Evolutionary conservation across 2,797 vertebrate species (phyloP), one percentile per base, ranked within the genome.

Genomic region (Pampus argenteus): DNA sequence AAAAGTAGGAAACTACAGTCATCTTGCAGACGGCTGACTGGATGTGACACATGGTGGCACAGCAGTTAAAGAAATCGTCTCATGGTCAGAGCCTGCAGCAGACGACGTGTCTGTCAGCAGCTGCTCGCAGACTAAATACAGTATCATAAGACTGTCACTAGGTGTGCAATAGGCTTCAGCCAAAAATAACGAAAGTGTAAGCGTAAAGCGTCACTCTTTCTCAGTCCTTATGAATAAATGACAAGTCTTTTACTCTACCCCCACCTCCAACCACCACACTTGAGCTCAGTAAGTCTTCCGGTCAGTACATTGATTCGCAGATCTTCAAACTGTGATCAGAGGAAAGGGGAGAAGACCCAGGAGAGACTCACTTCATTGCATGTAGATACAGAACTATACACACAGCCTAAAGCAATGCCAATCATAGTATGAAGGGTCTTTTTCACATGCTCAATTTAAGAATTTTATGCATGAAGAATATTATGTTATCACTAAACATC

Each of bases 241-340:
- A 51, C 40, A 23, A 18, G n/a, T 49, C 9, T 42, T 36, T 26
- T 38, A 2, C 25, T 13, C 48, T 2, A 42, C 40, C 40, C 40
- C 40, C 40, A 17, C 40, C 17, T 34, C 25, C 31, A 23, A 14
- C 13, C 42, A 15, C 28, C 11, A 31, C 15, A 17, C 10, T 15
- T 22, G 3, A 34, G 45, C 28, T 28, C 22, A 17, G 17, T 3
- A n/a, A 25, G 38, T 44, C 28, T 61, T 29, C 9, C 17, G 25
- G 47, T 61, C 31, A 52, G 29, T 49, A 38, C 18, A 14, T 40
- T 34, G 9, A 22, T 17, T 20, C 6, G 58, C 34, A n/a, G 26
- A 44, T 67, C 7, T 50, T 9, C 50, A 25, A 54, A 49, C 65
- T 58, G 44, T 40, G n/a, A 50, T 48, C 25, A 59, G 20, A 40